Conservation (phyloP, 2,888 invertebrate species). For the Taphrorychus bicolor region DNA sequence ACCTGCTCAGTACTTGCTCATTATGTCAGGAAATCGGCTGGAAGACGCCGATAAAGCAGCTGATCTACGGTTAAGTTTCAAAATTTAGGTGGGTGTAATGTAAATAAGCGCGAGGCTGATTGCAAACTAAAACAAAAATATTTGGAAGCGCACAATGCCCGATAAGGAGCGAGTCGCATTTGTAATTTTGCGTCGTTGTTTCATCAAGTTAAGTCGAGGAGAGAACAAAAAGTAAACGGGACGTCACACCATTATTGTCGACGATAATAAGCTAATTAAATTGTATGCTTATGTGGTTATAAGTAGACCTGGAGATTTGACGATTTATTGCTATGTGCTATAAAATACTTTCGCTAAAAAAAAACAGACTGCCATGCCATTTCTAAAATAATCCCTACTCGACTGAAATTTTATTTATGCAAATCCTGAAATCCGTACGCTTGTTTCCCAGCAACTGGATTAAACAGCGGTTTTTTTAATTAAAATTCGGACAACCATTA, state of each 20-base stretch:
- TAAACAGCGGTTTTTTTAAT: too few species aligned
- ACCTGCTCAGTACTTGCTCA: not conserved
- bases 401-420: not conserved
- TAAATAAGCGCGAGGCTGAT: not conserved
- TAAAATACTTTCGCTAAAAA: too few species aligned
- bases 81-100: too few species aligned
- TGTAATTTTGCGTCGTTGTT: not conserved
- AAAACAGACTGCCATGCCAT: too few species aligned
- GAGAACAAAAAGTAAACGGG: not conserved
- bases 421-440: not conserved
- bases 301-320: too few species aligned
- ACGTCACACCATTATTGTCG: not conserved
- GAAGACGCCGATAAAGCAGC: too few species aligned
- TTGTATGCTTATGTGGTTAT: not conserved
- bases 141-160: not conserved
- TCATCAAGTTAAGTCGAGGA: not conserved
- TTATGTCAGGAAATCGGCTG: constrained; percentile 3
- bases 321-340: too few species aligned
- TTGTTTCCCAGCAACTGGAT: too few species aligned
- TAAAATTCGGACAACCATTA: not conserved
- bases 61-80: too few species aligned
- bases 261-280: constrained; percentile 2
- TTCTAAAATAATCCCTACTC: too few species aligned
- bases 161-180: not conserved
- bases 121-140: not conserved